These are phyloP conservation scores for Teleopsis dalmanni DNA, from an alignment of 1,140 invertebrate species.

Conservation along the genomic window DNA sequence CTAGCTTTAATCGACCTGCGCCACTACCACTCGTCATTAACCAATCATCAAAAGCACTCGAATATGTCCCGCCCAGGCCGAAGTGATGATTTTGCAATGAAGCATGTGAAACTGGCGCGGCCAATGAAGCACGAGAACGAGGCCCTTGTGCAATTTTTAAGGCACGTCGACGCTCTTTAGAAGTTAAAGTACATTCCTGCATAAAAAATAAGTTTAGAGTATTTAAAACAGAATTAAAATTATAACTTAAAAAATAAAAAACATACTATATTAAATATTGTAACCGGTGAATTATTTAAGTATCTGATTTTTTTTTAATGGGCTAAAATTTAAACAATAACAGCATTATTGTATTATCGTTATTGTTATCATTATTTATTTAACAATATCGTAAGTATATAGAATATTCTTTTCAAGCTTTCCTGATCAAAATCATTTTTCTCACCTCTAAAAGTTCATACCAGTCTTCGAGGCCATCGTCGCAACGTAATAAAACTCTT, in stretches of 20 bases:
- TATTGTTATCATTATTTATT: too few species aligned
- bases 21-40: conserved; percentile 39
- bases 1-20: conserved; percentile 30
- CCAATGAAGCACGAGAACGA: conserved; percentile 37
- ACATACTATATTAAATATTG: too few species aligned
- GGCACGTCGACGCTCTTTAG: conserved; percentile 52
- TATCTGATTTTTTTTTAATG: too few species aligned
- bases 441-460: conserved; percentile 50
- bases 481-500: conserved; percentile 50
- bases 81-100: conserved; percentile 39
- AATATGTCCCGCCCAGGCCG: conserved; percentile 37
- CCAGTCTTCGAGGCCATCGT: conserved; percentile 54
- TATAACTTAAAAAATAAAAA: too few species aligned
- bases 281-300: too few species aligned
- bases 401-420: too few species aligned
- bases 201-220: background rate
- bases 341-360: too few species aligned
- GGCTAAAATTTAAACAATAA: too few species aligned
- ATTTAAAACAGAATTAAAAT: too few species aligned
- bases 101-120: conserved; percentile 40
- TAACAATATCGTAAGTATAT: too few species aligned
- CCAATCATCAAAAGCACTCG: conserved; percentile 47
- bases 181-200: conserved; percentile 53
- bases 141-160: conserved; percentile 49
- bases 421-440: background rate